phyloP scores from a whole-genome alignment of 2,888 invertebrate genomes.

The Vanessa cardui region DNA sequence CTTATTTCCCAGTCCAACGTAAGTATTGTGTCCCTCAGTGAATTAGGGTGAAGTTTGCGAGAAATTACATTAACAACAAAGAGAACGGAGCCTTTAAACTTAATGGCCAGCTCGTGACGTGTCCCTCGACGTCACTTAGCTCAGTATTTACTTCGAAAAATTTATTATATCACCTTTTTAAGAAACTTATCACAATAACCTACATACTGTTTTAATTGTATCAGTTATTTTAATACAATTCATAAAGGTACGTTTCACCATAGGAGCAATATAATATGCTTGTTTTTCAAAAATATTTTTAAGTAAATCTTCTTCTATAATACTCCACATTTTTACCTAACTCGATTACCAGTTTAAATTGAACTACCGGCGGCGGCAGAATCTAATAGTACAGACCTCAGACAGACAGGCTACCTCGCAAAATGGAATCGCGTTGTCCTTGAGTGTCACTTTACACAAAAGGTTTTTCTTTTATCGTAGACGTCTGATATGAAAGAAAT shows the following conservation, averaged over 20 bases:
- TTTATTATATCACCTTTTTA: constrained; percentile 12
- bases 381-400: constrained; percentile 10
- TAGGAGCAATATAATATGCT: not conserved
- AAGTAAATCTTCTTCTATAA: not conserved
- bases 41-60: constrained; percentile 41
- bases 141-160: constrained; percentile 35
- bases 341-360: constrained; percentile 11
- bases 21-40: constrained; percentile 25
- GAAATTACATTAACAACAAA: constrained; percentile 50
- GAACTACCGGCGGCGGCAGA: constrained; percentile 7
- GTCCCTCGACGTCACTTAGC: constrained; percentile 45
- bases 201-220: no score
- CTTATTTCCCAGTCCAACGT: constrained; percentile 6
- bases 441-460: constrained; percentile 16
- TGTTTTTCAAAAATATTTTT: not conserved
- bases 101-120: constrained; percentile 44
- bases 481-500: not conserved
- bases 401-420: constrained; percentile 10
- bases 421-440: constrained; percentile 13
- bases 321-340: constrained; percentile 6
- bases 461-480: constrained; percentile 9
- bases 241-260: no score
- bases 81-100: constrained; percentile 44
- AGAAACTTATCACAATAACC: no score
- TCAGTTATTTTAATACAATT: no score